Conservation (phyloP, 2,888 invertebrate genomes). For the Troides oblongomaculatus region DNA sequence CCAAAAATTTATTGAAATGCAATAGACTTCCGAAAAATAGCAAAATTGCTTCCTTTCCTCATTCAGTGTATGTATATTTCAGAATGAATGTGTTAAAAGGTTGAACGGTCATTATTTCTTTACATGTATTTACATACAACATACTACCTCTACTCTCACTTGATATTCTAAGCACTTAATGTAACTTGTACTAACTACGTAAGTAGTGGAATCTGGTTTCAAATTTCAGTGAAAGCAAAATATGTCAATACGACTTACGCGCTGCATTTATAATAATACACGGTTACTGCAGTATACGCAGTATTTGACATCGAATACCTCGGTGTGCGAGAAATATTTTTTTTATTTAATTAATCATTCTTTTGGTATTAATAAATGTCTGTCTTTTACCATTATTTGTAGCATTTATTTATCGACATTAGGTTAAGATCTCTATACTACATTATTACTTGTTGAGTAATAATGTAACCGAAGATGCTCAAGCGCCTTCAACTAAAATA, state of each 20-base stretch:
- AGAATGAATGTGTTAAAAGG: not conserved
- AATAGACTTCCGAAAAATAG: not conserved
- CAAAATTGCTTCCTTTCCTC: not conserved
- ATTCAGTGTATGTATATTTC: not conserved
- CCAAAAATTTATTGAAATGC: no score
- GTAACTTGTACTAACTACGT: constrained; percentile 1
- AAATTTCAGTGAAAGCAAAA: constrained; percentile 19
- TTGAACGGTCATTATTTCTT: not conserved
- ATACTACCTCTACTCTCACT: not conserved
- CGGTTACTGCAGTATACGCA: not conserved
- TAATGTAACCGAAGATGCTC: no score
- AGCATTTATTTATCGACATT: no score
- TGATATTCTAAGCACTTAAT: constrained; percentile 1
- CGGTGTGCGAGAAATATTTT: not conserved
- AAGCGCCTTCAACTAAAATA: no score
- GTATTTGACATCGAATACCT: not conserved
- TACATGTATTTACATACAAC: not conserved
- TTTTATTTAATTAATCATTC: not conserved
- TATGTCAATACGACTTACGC: not conserved
- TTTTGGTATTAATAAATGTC: not conserved
- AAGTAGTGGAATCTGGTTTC: constrained; percentile 13
- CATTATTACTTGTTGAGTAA: no score
- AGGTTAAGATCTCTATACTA: no score
- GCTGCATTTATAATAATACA: constrained; percentile 1
- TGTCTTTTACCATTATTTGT: not conserved